Evolutionary conservation across 2,113 vertebrate species (phyloP).

Genomic region (Eretmochelys imbricata): DNA sequence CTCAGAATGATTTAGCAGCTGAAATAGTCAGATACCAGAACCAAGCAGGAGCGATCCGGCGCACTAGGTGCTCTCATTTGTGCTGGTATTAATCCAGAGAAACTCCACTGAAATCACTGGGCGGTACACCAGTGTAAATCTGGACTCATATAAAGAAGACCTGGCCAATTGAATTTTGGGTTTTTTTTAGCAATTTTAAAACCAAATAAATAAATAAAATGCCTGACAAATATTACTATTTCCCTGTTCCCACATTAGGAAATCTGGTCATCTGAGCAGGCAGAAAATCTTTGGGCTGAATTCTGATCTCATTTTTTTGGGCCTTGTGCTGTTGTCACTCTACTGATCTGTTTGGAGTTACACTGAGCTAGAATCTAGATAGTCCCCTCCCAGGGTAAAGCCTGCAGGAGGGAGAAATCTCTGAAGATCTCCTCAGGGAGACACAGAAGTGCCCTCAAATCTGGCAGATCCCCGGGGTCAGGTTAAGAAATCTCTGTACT

Average conservation of each 20-base stretch:
- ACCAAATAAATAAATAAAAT: neutral
- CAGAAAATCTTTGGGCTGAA: neutral
- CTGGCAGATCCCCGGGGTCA: neutral
- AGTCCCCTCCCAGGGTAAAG: neutral
- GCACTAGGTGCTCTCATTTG: neutral
- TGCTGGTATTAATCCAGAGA: neutral
- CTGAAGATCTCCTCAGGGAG: neutral
- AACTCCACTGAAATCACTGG: neutral
- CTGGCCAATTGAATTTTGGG: neutral
- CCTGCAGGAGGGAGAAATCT: neutral
- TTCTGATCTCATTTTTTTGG: neutral
- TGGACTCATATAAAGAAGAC: neutral
- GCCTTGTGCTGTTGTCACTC: neutral
- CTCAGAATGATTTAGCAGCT: neutral
- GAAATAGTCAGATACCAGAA: neutral
- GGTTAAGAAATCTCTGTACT: neutral
- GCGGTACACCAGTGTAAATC: neutral
- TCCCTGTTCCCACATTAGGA: neutral
- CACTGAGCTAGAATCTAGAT: neutral
- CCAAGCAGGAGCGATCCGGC: neutral
- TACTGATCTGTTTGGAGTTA: neutral
- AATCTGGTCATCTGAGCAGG: neutral
- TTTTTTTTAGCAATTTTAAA: too few relatives aligned
- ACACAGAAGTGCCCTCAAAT: neutral
- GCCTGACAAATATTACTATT: neutral